Evolutionary conservation across 2,888 invertebrate species (phyloP).

Genomic region (Rhingia rostrata): DNA sequence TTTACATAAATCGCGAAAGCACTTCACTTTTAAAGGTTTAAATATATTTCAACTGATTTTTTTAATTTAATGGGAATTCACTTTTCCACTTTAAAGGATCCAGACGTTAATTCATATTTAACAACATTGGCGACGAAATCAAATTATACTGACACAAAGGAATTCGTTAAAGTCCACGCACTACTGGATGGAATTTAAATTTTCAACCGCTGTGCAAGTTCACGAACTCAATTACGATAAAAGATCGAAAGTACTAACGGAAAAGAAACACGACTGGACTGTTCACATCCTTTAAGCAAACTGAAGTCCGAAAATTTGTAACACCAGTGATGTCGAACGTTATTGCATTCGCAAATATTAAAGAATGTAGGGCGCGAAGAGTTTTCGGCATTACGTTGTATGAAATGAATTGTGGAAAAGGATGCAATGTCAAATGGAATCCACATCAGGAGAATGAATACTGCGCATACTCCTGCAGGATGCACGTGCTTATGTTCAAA

Average conservation of each 20-base stretch:
- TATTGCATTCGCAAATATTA: conserved; percentile 24
- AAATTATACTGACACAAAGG: neutral
- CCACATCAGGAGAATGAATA: neutral
- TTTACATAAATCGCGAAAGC: neutral
- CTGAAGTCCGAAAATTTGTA: conserved; percentile 13
- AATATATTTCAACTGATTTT: conserved; percentile 2
- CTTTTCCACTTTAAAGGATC: neutral
- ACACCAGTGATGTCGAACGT: neutral
- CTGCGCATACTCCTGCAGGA: conserved; percentile 30
- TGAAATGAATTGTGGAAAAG: conserved; percentile 36
- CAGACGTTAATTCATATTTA: conserved; percentile 10
- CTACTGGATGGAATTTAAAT: too few relatives aligned
- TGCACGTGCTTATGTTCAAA: conserved; percentile 14
- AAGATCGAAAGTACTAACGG: neutral
- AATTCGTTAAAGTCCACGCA: neutral
- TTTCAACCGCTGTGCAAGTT: neutral
- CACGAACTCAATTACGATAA: neutral
- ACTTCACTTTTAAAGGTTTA: neutral
- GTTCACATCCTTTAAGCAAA: conserved; percentile 47
- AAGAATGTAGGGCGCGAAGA: conserved; percentile 13
- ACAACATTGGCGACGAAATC: conserved; percentile 17
- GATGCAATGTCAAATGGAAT: conserved; percentile 4
- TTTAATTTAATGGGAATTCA: neutral
- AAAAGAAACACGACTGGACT: conserved; percentile 37
- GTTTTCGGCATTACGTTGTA: neutral